Conservation (phyloP, 2,888 invertebrate species). For the Thereva unica region DNA sequence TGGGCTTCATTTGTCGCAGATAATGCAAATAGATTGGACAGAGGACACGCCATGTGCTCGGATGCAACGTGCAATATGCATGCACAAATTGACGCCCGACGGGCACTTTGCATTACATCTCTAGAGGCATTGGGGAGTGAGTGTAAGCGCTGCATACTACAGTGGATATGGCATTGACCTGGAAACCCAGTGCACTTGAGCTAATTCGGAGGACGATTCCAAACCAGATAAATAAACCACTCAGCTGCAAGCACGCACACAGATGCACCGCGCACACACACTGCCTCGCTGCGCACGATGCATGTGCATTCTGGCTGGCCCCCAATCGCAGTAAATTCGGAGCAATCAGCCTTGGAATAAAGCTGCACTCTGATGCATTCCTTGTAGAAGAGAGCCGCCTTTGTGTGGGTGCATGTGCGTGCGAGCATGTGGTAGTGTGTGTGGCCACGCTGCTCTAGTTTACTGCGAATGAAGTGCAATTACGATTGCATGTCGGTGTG, state of each 20-base stretch:
- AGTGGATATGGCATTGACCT: slow-evolving; percentile 53
- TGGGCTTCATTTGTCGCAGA: background rate
- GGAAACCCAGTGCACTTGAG: slow-evolving; percentile 62
- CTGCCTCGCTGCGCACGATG: too few relatives aligned
- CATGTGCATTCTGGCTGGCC: too few relatives aligned
- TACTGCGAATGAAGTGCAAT: slow-evolving; percentile 11
- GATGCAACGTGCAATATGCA: background rate
- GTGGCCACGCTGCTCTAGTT: background rate
- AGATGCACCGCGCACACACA: background rate
- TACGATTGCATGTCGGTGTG: slow-evolving; percentile 38
- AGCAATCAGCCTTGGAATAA: slow-evolving; percentile 11
- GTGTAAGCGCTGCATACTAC: slow-evolving; percentile 29
- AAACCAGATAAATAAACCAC: slow-evolving; percentile 14
- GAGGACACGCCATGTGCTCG: slow-evolving; percentile 25
- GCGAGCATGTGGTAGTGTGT: background rate
- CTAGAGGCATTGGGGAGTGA: slow-evolving; percentile 37
- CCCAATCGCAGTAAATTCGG: background rate
- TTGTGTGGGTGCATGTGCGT: too few relatives aligned
- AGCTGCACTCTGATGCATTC: slow-evolving; percentile 14
- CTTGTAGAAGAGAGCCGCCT: background rate
- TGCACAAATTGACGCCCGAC: slow-evolving; percentile 36
- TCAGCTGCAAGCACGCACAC: background rate
- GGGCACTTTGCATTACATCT: slow-evolving; percentile 38
- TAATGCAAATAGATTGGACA: slow-evolving; percentile 25
- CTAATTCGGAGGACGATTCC: slow-evolving; percentile 39